These are phyloP conservation scores for Trichacis sp. DNA, from an alignment of 2,888 invertebrate species.

Conservation along the genomic window DNA sequence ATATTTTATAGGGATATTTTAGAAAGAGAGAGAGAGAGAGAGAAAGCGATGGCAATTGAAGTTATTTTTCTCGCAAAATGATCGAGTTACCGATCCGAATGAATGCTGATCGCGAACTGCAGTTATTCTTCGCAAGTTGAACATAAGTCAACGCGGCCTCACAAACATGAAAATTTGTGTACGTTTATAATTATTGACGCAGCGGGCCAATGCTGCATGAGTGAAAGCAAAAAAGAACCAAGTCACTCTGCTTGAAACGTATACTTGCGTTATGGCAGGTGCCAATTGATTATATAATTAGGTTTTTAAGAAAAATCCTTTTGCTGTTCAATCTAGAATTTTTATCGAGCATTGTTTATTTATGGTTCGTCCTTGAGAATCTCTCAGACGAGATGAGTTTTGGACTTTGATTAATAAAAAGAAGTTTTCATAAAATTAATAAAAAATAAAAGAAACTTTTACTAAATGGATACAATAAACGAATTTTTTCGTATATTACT, in stretches of 20 bases:
- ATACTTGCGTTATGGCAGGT: background rate
- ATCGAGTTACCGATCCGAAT: background rate
- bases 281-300: background rate
- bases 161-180: background rate
- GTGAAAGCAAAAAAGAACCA: slow-evolving; percentile 31
- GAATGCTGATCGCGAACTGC: background rate
- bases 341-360: background rate
- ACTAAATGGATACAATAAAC: no score
- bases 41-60: background rate
- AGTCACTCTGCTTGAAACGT: no score
- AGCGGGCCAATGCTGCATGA: slow-evolving; percentile 7
- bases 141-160: background rate
- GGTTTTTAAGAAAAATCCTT: background rate
- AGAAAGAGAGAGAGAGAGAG: no score
- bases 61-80: background rate
- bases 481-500: no score
- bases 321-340: background rate
- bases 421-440: no score
- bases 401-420: no score
- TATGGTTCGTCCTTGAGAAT: background rate
- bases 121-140: slow-evolving; percentile 6
- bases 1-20: no score
- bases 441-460: no score
- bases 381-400: no score
- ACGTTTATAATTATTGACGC: slow-evolving; percentile 1